Base-by-base conservation (phyloP, 2,797 vertebrate species). In the Lithobates pipiens region DNA sequence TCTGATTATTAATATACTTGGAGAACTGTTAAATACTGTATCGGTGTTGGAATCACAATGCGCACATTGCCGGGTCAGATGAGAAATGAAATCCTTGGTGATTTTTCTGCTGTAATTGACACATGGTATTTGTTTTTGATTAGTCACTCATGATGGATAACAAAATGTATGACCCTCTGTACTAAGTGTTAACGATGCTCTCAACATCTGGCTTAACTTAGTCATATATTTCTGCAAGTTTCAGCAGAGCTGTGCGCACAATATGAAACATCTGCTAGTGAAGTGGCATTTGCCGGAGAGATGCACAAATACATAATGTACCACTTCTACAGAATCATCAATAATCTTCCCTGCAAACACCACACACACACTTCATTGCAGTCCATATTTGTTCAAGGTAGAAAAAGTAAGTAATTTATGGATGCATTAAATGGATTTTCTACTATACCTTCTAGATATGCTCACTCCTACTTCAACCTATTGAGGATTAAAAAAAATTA, bases 181-280 rank as follows among this genome's bases (percentile, higher is more conserved):
- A 77, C 68, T 75, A 72, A 84, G 67, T 77, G 75, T 78, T 77
- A 54, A 63, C 36, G 68, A 78, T 84, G 68, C 76, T 84, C 57
- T 84, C 73, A 84, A 84, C 83, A 84, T 78, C 83, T 84, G 83
- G 83, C 83, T 84, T 84, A 71, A 71, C 75, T 84, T 84, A 84
- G 76, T 77, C 76, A 77, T 84, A 77, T 84, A 84, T 69, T 77
- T 84, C 83, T 63, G 21, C 68, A 84, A 84, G 69, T 72, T 72
- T 73, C 69, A 61, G 32, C 79, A 81, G 79, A 78, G 54, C 83
- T 72, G 76, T 71, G 69, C 61, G 44, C 67, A 84, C 83, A 84
- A 77, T 78, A 78, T 39, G 54, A 84, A 84, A 84, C 83, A 84
- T 84, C 83, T 84, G 83, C 83, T 84, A 63, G 32, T 69, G 63